A percentile compares a stretch with the other conserved stretches of the same genome.
These are phyloP conservation scores for Pyrrhia umbra DNA, from an alignment of 2,888 invertebrate genomes.

Conservation along the genomic window DNA sequence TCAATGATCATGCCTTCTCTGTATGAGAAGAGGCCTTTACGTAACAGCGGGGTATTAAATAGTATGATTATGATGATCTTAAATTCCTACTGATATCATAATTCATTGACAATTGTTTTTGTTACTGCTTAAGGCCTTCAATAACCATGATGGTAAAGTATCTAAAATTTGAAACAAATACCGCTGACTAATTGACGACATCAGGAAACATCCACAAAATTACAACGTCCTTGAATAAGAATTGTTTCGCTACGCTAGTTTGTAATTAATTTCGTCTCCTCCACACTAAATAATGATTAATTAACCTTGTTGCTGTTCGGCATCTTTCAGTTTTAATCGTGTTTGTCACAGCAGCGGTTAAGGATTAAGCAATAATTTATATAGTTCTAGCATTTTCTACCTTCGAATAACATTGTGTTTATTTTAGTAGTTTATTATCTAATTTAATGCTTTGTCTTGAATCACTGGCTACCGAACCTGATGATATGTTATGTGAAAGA, in stretches of 20 bases:
- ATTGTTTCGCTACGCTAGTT: slow-evolving; percentile 53
- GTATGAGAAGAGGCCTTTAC: no score
- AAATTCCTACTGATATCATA: no score
- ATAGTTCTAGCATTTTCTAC: neutral
- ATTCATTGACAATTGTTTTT: no score
- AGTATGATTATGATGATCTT: no score
- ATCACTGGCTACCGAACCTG: no score
- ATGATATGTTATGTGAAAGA: no score
- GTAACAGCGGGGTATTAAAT: no score
- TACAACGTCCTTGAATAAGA: slow-evolving; percentile 51
- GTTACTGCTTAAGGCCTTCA: neutral
- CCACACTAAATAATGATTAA: slow-evolving; percentile 51
- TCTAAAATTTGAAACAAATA: neutral
- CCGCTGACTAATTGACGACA: slow-evolving; percentile 5
- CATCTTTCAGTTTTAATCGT: slow-evolving; percentile 48
- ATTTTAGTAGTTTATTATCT: no score
- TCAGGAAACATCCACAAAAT: slow-evolving; percentile 34
- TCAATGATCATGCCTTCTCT: no score
- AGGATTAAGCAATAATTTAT: slow-evolving; percentile 11
- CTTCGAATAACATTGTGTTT: no score
- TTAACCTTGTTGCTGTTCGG: slow-evolving; percentile 55
- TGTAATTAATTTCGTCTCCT: slow-evolving; percentile 32
- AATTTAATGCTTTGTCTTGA: no score
- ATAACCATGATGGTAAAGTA: neutral
- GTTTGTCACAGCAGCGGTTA: slow-evolving; percentile 43